Base-by-base conservation (phyloP, 1,140 invertebrate species). In the Chrysomallon squamiferum region DNA sequence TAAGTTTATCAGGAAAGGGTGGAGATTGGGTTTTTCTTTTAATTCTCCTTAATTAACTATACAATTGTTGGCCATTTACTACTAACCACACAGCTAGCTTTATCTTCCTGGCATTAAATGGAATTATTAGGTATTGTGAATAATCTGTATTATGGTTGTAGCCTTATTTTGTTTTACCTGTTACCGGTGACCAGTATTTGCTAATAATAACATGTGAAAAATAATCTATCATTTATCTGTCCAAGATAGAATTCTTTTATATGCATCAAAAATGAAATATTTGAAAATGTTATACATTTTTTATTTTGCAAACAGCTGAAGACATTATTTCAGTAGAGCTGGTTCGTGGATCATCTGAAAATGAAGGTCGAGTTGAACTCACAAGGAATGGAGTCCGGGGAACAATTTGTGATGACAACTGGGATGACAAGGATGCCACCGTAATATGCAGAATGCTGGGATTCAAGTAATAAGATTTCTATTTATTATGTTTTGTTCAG, bases 351-450 rank as follows among this genome's bases (percentile, higher is more conserved):
- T 9, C 6, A 11, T 43, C 25, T n/a, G 38, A 68, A 0, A 77
- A 90, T 74, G 89, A 91, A 33, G 92, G 92, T 18, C 86, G 90
- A 62, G 75, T 93, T 13, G 91, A 93, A 87, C 87, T 93, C 1
- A 90, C 89, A 85, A 86, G 90, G 18, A 87, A 88, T 66, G 90
- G 89, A 1, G 85, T 87, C 54, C 91, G 90, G 88, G 92, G 92
- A 0, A 89, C 89, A 67, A 87, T 93, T n/a, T 93, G 92, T 79
- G 92, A 93, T 75, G 91, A 93, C 73, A 87, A 88, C 62, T 93
- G 92, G 71, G 89, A 88, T 1, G 79, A 91, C 47, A 87, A 82
- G 27, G 89, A 91, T 68, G 92, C 91, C 1, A 84, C 89, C 66
- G 87, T 93, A 0, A 85, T 91, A 20, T 93, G 92, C 54, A 66